Conservation (phyloP, 2,888 invertebrate genomes). For the Drymonia ruficornis region DNA sequence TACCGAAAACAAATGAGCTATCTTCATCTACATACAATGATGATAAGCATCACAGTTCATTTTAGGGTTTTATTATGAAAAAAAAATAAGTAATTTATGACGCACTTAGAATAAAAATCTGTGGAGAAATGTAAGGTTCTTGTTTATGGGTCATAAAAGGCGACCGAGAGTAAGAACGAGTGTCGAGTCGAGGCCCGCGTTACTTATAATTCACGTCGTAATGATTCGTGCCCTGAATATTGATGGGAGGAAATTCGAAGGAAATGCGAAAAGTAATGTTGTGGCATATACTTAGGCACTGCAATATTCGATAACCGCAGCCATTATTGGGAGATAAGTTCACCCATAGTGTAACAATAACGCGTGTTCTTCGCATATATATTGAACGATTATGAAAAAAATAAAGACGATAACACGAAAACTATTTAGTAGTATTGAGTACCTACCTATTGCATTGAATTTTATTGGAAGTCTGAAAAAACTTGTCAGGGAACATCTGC, state of each 20-base stretch:
- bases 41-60: conserved; percentile 9
- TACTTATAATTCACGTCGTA: conserved; percentile 48
- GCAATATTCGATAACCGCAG: background rate
- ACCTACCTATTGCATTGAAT: no score
- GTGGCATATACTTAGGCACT: background rate
- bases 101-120: conserved; percentile 52
- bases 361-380: background rate
- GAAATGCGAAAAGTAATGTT: conserved; percentile 6
- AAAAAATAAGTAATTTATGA: conserved; percentile 49
- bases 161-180: conserved; percentile 39
- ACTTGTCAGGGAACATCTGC: no score
- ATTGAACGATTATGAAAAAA: no score
- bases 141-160: conserved; percentile 60
- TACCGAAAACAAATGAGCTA: no score
- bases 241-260: conserved; percentile 26
- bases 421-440: no score
- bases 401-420: no score
- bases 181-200: conserved; percentile 43
- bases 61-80: conserved; percentile 51
- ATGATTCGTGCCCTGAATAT: conserved; percentile 49
- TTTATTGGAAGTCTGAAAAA: no score
- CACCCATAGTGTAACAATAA: background rate
- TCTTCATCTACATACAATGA: no score
- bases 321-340: background rate
- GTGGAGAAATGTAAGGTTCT: conserved; percentile 47